Conservation (phyloP, 2,888 invertebrate genomes). For the Eupithecia dodoneata region DNA sequence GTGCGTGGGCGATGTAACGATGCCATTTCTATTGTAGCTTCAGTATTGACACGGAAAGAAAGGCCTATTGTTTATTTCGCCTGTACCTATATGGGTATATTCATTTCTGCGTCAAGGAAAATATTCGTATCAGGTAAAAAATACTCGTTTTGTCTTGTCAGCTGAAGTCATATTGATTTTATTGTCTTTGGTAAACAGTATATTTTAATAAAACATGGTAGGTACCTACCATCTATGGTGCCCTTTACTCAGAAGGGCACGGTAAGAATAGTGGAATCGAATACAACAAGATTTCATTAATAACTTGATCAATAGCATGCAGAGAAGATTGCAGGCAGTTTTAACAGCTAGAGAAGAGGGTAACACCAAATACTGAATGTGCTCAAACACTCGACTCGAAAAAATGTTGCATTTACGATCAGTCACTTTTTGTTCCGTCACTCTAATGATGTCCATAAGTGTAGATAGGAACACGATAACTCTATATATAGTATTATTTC, state of each 20-base stretch:
- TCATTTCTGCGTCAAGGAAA: not conserved
- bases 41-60: conserved; percentile 2
- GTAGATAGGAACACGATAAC: not conserved
- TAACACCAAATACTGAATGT: too few species aligned
- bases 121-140: not conserved
- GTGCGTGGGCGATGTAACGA: conserved; percentile 32
- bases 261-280: too few species aligned
- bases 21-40: conserved; percentile 11
- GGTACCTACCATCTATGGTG: too few species aligned
- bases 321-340: too few species aligned
- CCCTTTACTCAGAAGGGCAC: too few species aligned
- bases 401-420: too few species aligned
- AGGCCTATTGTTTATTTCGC: conserved; percentile 9
- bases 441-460: too few species aligned
- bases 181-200: not conserved
- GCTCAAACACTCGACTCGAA: too few species aligned
- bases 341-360: too few species aligned
- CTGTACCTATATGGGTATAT: not conserved
- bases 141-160: not conserved
- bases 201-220: not conserved
- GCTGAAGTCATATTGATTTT: not conserved
- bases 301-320: too few species aligned
- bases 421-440: too few species aligned
- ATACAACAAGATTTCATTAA: too few species aligned
- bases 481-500: not conserved